Evolutionary conservation across 2,113 vertebrate species (phyloP).

Genomic region (Cettia cetti): DNA sequence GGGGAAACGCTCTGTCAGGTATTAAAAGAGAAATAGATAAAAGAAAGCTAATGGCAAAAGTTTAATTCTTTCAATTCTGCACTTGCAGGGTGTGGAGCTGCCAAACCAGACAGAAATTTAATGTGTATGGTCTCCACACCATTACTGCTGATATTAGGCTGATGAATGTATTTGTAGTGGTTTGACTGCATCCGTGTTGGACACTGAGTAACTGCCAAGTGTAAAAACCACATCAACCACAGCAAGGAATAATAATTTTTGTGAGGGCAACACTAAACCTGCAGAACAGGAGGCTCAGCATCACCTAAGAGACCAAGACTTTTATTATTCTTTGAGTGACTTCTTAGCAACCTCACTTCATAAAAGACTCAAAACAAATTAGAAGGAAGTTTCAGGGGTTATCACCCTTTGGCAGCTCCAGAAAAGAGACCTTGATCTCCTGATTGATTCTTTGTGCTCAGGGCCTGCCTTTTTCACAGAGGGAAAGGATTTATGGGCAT

Average conservation of each 20-base stretch:
- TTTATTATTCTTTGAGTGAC: not conserved
- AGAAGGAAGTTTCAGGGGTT: not conserved
- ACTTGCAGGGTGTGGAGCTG: not conserved
- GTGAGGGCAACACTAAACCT: not conserved
- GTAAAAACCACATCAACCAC: not conserved
- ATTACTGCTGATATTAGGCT: not conserved
- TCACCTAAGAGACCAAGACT: not conserved
- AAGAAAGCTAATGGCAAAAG: not conserved
- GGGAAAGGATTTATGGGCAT: not conserved
- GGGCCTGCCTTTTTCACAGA: not conserved
- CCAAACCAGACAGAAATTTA: not conserved
- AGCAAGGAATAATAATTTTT: not conserved
- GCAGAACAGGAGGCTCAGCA: not conserved
- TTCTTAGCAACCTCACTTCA: not conserved
- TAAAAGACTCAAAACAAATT: not conserved
- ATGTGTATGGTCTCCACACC: not conserved
- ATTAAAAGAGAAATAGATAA: not conserved
- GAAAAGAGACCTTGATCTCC: conserved; percentile 12
- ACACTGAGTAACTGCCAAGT: not conserved
- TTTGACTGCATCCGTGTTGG: not conserved
- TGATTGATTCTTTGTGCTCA: not conserved
- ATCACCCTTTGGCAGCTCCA: not conserved
- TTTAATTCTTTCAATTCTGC: not conserved
- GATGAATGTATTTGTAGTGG: not conserved
- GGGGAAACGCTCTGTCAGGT: conserved; percentile 20